Conservation (phyloP, 2,888 invertebrate genomes). For the Blastobasis lacticolella region DNA sequence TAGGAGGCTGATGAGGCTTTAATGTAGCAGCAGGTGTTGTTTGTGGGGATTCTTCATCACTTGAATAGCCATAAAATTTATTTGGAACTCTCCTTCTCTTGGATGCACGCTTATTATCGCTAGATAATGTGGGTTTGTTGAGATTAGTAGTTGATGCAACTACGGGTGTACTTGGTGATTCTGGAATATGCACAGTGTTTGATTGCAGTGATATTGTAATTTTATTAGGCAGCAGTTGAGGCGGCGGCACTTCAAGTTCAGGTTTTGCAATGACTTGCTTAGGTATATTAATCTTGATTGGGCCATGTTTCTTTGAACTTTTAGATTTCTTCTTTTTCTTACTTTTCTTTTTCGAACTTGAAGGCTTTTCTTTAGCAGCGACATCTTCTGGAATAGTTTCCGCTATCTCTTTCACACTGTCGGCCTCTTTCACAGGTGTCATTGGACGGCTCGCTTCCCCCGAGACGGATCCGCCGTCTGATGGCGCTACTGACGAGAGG, state of each 20-base stretch:
- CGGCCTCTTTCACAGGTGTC: constrained; percentile 68
- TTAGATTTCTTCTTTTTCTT: constrained; percentile 76
- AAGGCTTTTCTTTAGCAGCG: constrained; percentile 38
- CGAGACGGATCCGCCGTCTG: constrained; percentile 72
- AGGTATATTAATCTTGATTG: constrained; percentile 77
- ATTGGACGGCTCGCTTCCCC: constrained; percentile 78
- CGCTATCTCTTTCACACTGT: constrained; percentile 71
- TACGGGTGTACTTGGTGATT: constrained; percentile 29
- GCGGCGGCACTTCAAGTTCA: constrained; percentile 27
- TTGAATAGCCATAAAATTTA: constrained; percentile 90
- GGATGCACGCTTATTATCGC: constrained; percentile 81
- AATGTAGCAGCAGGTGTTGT: constrained; percentile 63
- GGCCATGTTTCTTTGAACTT: constrained; percentile 61
- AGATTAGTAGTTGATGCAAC: constrained; percentile 10
- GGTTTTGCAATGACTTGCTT: constrained; percentile 56
- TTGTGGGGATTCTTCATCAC: constrained; percentile 81
- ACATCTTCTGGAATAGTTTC: constrained; percentile 47
- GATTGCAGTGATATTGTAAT: constrained; percentile 68
- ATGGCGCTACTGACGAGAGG: constrained; percentile 76
- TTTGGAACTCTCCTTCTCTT: constrained; percentile 88
- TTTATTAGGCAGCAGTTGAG: constrained; percentile 50
- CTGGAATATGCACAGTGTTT: constrained; percentile 66
- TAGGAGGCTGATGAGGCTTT: constrained; percentile 76
- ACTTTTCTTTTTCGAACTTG: constrained; percentile 79
- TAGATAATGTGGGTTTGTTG: constrained; percentile 25